phyloP scores from a whole-genome alignment of 2,797 vertebrate species.

The Bufotes viridis region DNA sequence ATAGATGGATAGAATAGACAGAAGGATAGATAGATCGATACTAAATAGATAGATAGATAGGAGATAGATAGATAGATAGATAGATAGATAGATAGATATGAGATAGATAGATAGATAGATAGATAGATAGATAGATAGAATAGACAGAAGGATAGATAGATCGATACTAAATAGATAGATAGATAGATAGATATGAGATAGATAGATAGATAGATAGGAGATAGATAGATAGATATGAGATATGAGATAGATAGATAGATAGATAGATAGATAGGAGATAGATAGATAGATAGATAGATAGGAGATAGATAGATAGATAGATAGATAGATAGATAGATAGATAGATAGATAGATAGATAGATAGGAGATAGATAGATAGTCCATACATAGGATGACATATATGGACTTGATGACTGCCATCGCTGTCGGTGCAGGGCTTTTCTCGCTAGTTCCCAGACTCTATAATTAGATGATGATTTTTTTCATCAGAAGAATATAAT shows the following conservation, averaged over 20 bases:
- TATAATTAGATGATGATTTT: background rate
- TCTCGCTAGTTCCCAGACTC: background rate
- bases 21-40: background rate
- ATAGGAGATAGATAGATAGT: background rate
- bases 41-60: background rate
- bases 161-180: background rate
- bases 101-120: background rate
- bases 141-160: background rate
- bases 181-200: background rate
- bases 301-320: background rate
- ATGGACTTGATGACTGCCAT: background rate
- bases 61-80: slow-evolving; percentile 5
- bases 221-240: background rate
- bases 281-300: background rate
- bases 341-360: slow-evolving; percentile 9
- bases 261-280: background rate
- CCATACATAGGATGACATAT: background rate
- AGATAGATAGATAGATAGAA: background rate
- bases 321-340: background rate
- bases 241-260: no score
- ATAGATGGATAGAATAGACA: background rate
- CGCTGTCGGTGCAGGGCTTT: background rate
- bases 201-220: background rate
- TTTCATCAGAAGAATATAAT: background rate
- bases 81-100: no score